phyloP scores from a whole-genome alignment of 92 coral and sea anemone species.

The Pocillopora meandrina region DNA sequence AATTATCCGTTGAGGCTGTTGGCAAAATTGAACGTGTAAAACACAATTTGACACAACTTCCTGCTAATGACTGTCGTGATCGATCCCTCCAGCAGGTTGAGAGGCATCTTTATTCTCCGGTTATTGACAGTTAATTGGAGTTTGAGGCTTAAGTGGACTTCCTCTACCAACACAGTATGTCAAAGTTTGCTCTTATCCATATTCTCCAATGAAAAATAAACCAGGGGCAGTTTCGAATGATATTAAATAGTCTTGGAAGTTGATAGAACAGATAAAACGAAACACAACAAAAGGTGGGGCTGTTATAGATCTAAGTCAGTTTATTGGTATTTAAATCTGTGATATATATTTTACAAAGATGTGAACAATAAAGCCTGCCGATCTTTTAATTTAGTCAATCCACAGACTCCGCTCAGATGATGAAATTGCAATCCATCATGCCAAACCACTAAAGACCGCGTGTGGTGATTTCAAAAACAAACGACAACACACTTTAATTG shows the following conservation, averaged over 20 bases:
- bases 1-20: conserved; percentile 1
- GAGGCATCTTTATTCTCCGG: too few species aligned
- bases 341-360: not conserved
- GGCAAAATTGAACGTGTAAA: not conserved
- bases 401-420: conserved; percentile 27
- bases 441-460: conserved; percentile 1
- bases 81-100: too few species aligned
- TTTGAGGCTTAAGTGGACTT: not conserved
- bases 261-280: not conserved
- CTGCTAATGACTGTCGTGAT: too few species aligned
- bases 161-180: not conserved
- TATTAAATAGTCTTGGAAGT: not conserved
- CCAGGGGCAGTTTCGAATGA: not conserved
- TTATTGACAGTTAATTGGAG: too few species aligned
- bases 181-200: not conserved
- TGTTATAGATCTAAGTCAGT: not conserved
- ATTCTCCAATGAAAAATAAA: not conserved
- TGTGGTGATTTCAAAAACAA: conserved; percentile 3
- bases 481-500: not conserved
- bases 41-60: not conserved
- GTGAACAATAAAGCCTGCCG: conserved; percentile 1
- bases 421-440: conserved; percentile 24
- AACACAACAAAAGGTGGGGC: not conserved
- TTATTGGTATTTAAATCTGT: not conserved
- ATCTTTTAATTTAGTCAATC: not conserved